Conservation (phyloP, 2,888 invertebrate species). For the Teinopalpus imperialis region DNA sequence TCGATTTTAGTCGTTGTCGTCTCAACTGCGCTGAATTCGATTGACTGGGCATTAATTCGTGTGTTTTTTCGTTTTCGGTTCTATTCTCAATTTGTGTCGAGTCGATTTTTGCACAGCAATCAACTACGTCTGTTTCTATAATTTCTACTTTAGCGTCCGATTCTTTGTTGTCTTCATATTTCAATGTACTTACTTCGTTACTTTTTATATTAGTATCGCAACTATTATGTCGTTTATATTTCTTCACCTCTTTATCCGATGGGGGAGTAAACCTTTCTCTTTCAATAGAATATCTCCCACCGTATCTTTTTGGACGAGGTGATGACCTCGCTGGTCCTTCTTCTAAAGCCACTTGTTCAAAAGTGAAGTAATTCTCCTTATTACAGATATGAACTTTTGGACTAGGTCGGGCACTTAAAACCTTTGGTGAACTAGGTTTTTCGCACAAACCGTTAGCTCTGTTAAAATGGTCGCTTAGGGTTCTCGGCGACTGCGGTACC, state of each 20-base stretch:
- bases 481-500: conserved; percentile 64
- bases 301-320: conserved; percentile 61
- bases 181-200: conserved; percentile 57
- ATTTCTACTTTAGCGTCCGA: conserved; percentile 35
- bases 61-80: conserved; percentile 44
- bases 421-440: conserved; percentile 60
- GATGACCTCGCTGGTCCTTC: conserved; percentile 48
- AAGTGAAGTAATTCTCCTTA: conserved; percentile 74
- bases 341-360: conserved; percentile 53
- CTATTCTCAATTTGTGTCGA: conserved; percentile 52
- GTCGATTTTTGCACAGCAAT: conserved; percentile 67
- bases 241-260: conserved; percentile 63
- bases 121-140: conserved; percentile 58
- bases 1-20: conserved; percentile 78
- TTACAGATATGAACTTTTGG: conserved; percentile 69
- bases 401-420: conserved; percentile 58
- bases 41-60: conserved; percentile 49
- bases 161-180: conserved; percentile 56
- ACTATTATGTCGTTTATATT: conserved; percentile 69
- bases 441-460: conserved; percentile 59
- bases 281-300: conserved; percentile 70
- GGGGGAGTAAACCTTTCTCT: conserved; percentile 68
- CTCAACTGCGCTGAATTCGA: conserved; percentile 65
- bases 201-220: conserved; percentile 71
- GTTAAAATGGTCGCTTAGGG: conserved; percentile 59